Conservation (phyloP, 2,113 vertebrate genomes). For the Onychostoma macrolepis region DNA sequence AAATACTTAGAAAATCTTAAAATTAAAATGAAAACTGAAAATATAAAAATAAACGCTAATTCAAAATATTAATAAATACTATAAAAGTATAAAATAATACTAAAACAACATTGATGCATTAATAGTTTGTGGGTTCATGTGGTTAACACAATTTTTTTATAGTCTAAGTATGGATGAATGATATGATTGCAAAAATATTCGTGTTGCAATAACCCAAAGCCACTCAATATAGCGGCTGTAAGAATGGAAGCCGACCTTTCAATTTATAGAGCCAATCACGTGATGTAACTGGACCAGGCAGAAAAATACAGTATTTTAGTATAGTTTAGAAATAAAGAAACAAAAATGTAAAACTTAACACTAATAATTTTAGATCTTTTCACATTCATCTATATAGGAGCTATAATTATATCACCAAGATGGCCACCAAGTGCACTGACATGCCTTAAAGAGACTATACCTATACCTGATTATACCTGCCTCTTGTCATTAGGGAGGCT, state of each 20-base stretch:
- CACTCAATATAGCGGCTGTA: not conserved
- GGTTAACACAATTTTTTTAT: not conserved
- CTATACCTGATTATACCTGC: not conserved
- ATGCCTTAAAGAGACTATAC: not conserved
- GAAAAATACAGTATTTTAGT: not conserved
- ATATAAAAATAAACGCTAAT: not conserved
- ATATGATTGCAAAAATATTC: not conserved
- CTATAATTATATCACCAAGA: not conserved
- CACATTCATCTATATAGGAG: not conserved
- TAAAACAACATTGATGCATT: not conserved
- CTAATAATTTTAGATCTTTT: not conserved
- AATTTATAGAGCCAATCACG: not conserved
- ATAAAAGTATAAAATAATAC: not conserved
- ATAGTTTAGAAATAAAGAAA: not conserved
- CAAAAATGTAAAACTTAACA: not conserved
- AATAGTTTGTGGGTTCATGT: not conserved
- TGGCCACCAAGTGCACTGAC: not conserved
- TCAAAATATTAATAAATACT: not conserved
- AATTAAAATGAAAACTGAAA: not conserved
- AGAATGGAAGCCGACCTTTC: not conserved
- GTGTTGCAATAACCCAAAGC: not conserved
- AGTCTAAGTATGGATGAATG: not conserved
- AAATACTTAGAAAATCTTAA: not conserved
- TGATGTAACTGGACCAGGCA: not conserved
- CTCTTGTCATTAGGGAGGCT: slow-evolving; percentile 71